Conservation (phyloP, 2,888 invertebrate genomes). For the Lasioglossum oenotherae region DNA sequence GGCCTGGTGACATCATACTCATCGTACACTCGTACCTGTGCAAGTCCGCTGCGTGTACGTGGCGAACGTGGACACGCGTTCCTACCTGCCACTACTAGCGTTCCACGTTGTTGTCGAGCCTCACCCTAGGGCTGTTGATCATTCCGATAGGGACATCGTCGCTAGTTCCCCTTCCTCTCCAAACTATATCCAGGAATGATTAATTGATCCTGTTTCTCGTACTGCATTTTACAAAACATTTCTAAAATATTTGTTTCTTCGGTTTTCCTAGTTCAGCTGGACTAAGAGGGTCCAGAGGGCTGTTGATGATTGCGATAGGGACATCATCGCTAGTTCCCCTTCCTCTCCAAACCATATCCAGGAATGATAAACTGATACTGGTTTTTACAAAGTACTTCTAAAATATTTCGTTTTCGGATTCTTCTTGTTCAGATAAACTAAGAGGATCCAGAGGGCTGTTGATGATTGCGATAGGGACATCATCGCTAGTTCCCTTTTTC, state of each 20-base stretch:
- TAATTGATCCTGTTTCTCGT: too few relatives aligned
- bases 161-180: neutral
- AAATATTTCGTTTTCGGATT: too few relatives aligned
- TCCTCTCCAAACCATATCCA: too few relatives aligned
- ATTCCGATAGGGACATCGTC: neutral
- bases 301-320: too few relatives aligned
- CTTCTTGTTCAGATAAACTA: too few relatives aligned
- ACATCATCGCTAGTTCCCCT: too few relatives aligned
- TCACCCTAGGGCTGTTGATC: neutral
- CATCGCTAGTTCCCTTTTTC: neutral
- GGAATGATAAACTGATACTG: too few relatives aligned
- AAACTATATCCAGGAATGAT: neutral
- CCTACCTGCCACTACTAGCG: slow-evolving; percentile 17
- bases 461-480: neutral
- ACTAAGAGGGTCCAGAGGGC: neutral
- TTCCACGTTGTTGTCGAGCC: slow-evolving; percentile 18
- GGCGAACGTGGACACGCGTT: slow-evolving; percentile 38
- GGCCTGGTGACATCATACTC: slow-evolving; percentile 76
- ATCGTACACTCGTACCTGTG: slow-evolving; percentile 57
- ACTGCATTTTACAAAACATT: too few relatives aligned
- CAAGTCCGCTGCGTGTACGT: slow-evolving; percentile 9
- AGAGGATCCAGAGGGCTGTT: neutral
- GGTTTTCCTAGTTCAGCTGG: neutral
- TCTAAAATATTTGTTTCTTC: too few relatives aligned
- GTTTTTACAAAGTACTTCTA: too few relatives aligned